A percentile compares a stretch with the other conserved stretches of the same genome.
phyloP scores from a whole-genome alignment of 2,797 vertebrate genomes.

The Odontamblyopus lacepedii region DNA sequence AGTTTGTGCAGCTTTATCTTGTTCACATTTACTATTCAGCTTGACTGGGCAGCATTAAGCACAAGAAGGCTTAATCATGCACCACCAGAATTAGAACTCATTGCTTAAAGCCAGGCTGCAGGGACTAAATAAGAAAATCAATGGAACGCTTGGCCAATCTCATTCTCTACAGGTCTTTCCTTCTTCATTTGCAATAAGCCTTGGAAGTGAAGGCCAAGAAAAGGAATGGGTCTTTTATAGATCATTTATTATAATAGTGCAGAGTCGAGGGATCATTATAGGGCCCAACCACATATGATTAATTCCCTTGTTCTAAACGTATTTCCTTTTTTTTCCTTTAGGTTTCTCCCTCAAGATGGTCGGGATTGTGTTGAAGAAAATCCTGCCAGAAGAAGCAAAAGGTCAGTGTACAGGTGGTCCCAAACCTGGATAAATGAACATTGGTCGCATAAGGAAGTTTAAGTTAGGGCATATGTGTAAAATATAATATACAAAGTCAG shows the following conservation, averaged over 20 bases:
- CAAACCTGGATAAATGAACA: background rate
- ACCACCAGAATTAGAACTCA: constrained; percentile 91
- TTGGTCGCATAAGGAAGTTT: background rate
- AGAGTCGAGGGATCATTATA: constrained; percentile 78
- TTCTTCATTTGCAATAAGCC: constrained; percentile 82
- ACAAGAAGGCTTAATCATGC: constrained; percentile 74
- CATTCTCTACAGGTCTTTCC: constrained; percentile 80
- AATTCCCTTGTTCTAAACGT: constrained; percentile 64
- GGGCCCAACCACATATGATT: constrained; percentile 73
- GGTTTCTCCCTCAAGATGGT: background rate
- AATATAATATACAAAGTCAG: background rate
- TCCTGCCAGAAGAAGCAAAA: background rate
- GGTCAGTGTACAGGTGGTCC: background rate
- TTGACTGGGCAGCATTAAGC: constrained; percentile 42
- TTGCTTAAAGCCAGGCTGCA: constrained; percentile 88
- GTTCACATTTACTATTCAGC: constrained; percentile 47
- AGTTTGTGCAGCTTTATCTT: background rate
- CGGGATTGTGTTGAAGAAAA: background rate
- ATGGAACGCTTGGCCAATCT: constrained; percentile 85
- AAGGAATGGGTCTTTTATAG: constrained; percentile 49
- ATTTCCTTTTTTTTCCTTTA: constrained; percentile 61
- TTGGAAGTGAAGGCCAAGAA: constrained; percentile 74
- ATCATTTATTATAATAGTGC: constrained; percentile 85
- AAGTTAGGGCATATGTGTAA: background rate
- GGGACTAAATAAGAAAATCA: constrained; percentile 95